Conservation (phyloP, 2,113 vertebrate genomes). For the Desmodus rotundus region DNA sequence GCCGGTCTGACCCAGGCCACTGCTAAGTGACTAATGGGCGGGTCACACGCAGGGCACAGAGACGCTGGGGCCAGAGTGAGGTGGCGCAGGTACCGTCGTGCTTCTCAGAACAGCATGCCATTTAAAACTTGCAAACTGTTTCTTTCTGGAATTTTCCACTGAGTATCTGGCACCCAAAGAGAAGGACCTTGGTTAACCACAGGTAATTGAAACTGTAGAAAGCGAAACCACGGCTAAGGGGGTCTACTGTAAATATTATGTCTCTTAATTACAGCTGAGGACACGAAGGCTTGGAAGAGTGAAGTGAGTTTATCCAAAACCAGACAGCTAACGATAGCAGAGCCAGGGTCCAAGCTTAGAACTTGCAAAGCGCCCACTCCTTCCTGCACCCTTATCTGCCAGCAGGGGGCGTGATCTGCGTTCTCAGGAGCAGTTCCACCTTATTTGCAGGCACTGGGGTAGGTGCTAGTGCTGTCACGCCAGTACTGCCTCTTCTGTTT, state of each 20-base stretch:
- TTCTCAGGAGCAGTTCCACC: background rate
- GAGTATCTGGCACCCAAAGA: no score
- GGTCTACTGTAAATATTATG: background rate
- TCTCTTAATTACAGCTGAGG: slow-evolving; percentile 13
- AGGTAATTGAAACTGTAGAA: background rate
- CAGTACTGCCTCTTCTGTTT: background rate
- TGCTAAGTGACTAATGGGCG: background rate
- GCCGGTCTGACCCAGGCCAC: background rate
- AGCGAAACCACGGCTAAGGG: background rate
- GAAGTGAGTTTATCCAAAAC: background rate
- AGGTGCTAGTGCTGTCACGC: background rate
- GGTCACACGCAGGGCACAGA: background rate
- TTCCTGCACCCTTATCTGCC: background rate
- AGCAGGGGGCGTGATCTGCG: background rate
- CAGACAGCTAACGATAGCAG: background rate
- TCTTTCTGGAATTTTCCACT: background rate
- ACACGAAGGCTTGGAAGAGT: background rate
- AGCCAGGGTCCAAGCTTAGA: background rate
- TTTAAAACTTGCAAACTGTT: background rate
- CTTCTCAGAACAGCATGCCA: background rate
- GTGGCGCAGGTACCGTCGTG: background rate
- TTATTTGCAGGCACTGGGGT: background rate
- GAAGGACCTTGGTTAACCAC: background rate
- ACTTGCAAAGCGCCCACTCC: background rate
- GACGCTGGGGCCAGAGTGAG: background rate